phyloP scores from a whole-genome alignment of 2,113 vertebrate genomes.

The Saguinus midas region DNA sequence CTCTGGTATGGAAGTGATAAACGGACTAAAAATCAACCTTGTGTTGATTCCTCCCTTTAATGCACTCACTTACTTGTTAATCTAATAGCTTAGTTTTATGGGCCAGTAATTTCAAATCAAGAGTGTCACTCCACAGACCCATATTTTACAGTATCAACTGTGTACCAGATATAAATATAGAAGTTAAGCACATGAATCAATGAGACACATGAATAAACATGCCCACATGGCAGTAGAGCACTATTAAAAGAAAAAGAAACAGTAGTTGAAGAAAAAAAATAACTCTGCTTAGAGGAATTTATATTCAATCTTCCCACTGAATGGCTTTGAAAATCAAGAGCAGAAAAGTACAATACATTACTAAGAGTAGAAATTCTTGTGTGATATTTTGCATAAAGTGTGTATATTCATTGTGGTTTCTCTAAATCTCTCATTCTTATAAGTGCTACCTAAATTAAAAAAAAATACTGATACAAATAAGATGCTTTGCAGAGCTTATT shows the following conservation, averaged over 20 bases:
- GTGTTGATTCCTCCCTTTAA: not conserved
- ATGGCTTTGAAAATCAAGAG: conserved; percentile 61
- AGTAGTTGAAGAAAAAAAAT: conserved; percentile 52
- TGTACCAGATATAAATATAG: conserved; percentile 56
- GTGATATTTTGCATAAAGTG: conserved; percentile 20
- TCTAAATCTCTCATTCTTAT: conserved; percentile 19
- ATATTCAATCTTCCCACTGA: conserved; percentile 35
- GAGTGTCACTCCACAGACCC: not conserved
- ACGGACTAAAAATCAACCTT: conserved; percentile 47
- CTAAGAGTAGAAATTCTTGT: conserved; percentile 24
- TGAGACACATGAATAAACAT: conserved; percentile 65
- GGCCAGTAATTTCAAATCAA: conserved; percentile 65
- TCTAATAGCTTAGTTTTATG: conserved; percentile 62
- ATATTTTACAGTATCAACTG: conserved; percentile 55
- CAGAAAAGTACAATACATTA: conserved; percentile 9
- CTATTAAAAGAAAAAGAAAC: conserved; percentile 64
- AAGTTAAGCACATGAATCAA: conserved; percentile 57
- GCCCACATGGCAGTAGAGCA: not conserved
- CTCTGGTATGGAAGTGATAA: conserved; percentile 39
- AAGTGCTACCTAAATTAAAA: not conserved
- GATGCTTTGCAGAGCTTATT: not conserved
- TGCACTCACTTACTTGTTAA: conserved; percentile 50
- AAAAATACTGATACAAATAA: not conserved
- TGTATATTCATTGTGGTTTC: conserved; percentile 8
- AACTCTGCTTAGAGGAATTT: conserved; percentile 15